Evolutionary conservation across 2,113 vertebrate genomes (phyloP), one percentile per base, ranked within the genome.

Genomic region (Hippolais icterina): DNA sequence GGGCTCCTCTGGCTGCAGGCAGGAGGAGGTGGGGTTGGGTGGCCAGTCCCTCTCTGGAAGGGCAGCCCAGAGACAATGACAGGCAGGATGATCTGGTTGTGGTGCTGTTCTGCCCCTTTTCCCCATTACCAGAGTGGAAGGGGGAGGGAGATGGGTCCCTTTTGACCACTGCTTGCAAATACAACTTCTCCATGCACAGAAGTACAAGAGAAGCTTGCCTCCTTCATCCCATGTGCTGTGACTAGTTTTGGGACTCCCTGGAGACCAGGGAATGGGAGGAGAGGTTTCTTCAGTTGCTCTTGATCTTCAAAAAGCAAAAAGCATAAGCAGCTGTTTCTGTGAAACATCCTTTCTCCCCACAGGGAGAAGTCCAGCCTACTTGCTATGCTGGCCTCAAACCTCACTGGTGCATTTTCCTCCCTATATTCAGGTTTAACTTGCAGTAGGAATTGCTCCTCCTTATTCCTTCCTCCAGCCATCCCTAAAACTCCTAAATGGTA

Each of bases 81-180:
- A 93, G 94, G 95, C 70, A 64, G 89, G 69, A 29, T 56, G 72
- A 18, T 46, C 65, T 90, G 87, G 74, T 87, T 93, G 93, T 92
- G 93, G 70, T 95, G 95, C 88, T 95, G 65, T 77, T 87, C 85
- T 88, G 71, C 81, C 59, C 5, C 0, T 65, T 83, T 64, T 61
- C 35, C 46, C 52, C 29, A 12, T 44, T 47, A 60, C 39, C 42
- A 29, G 83, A 83, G 59, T 12, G 4, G 27, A 65, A 86, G 21
- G 15, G 50, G 81, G 61, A 63, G 78, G 61, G 87, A 82, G 21
- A n/a, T 41, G 41, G 47, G 22, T 74, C 81, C 65, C 50, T 93
- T 82, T 83, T 90, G 89, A 92, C 28, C 90, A 72, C 95, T 97
- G 96, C 96, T 94, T 96, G 94, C 96, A 96, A 91, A 78, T 37